phyloP scores from a whole-genome alignment of 1,140 invertebrate species.

The Drosophila pectinifera region DNA sequence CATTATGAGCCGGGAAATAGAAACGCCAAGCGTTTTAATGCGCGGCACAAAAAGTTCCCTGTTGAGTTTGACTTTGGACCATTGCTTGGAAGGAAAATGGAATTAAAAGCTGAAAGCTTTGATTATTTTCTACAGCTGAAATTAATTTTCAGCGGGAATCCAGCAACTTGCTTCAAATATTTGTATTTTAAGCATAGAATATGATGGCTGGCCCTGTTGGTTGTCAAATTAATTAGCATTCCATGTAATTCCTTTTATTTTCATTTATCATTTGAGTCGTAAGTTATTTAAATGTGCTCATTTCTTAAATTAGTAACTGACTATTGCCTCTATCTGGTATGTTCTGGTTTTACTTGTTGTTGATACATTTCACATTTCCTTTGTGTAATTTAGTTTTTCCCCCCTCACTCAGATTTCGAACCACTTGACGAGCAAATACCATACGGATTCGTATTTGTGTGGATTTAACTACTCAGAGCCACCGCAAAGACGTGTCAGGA shows the following conservation, averaged over 20 bases:
- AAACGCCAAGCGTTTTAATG: constrained; percentile 47
- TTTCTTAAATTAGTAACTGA: neutral
- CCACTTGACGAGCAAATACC: constrained; percentile 26
- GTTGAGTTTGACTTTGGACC: constrained; percentile 52
- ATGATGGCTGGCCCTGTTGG: too few species aligned
- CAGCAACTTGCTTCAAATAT: neutral
- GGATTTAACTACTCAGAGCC: constrained; percentile 50
- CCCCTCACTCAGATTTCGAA: constrained; percentile 1
- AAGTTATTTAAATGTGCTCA: neutral
- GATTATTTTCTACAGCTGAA: constrained; percentile 11
- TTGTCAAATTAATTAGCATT: neutral
- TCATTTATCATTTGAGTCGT: neutral
- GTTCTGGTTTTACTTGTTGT: neutral
- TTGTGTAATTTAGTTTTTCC: constrained; percentile 3
- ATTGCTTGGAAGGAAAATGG: constrained; percentile 30
- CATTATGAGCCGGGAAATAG: constrained; percentile 46
- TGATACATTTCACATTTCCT: constrained; percentile 7
- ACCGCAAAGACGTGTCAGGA: constrained; percentile 64
- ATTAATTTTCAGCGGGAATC: constrained; percentile 7
- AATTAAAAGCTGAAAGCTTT: constrained; percentile 20
- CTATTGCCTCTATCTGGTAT: neutral
- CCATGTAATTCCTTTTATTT: neutral
- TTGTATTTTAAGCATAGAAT: neutral
- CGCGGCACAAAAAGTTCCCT: constrained; percentile 42
- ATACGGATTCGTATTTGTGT: constrained; percentile 20